These are phyloP conservation scores for Polydrusus tereticollis DNA, from an alignment of 2,888 invertebrate species.

Conservation along the genomic window DNA sequence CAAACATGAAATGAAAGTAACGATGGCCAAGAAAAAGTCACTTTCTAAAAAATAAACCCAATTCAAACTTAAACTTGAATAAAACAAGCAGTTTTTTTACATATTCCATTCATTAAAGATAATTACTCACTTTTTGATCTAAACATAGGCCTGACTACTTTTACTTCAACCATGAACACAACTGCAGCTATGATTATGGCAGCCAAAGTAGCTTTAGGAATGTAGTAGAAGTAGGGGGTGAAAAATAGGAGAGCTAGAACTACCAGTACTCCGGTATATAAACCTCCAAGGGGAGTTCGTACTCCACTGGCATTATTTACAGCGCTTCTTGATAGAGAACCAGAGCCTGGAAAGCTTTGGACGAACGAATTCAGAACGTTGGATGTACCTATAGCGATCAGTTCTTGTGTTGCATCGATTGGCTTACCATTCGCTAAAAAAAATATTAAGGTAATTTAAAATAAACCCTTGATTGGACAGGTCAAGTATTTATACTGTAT, in stretches of 20 bases:
- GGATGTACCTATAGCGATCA: constrained; percentile 86
- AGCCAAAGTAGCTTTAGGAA: constrained; percentile 87
- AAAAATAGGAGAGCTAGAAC: constrained; percentile 87
- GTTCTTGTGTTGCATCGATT: constrained; percentile 92
- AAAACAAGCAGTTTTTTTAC: too few species aligned
- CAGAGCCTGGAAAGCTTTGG: constrained; percentile 88
- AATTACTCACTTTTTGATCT: constrained; percentile 83
- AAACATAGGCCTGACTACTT: constrained; percentile 90
- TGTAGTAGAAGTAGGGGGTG: constrained; percentile 89
- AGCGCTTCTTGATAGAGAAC: constrained; percentile 87
- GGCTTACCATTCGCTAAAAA: constrained; percentile 77
- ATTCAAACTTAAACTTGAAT: background rate
- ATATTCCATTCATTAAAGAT: too few species aligned
- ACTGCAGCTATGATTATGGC: constrained; percentile 94
- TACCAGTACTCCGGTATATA: constrained; percentile 85
- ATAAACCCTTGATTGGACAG: too few species aligned
- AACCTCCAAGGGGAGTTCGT: constrained; percentile 84
- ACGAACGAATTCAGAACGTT: constrained; percentile 89
- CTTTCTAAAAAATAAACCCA: constrained; percentile 73
- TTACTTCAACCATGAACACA: constrained; percentile 90
- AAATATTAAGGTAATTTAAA: too few species aligned
- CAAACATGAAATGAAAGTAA: constrained; percentile 88
- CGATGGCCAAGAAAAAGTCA: constrained; percentile 86
- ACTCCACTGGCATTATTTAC: constrained; percentile 93
- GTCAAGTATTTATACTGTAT: too few species aligned